A percentile compares a stretch with the other conserved stretches of the same genome.
Conservation (phyloP, 1,140 invertebrate species). For the Protaetia brevitarsis region DNA sequence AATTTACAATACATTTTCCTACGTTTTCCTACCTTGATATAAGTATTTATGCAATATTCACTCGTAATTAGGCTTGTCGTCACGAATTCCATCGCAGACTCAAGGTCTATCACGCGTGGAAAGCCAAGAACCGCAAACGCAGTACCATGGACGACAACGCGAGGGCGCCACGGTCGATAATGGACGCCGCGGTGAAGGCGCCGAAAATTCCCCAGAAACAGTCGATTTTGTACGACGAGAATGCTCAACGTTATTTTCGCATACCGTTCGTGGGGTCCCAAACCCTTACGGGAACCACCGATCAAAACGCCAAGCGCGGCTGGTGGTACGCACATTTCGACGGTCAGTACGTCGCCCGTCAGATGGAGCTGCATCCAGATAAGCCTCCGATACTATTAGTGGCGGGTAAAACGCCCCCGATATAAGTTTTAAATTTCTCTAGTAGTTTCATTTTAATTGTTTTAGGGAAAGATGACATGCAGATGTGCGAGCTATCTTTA, state of each 20-base stretch:
- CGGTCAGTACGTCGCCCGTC: slow-evolving; percentile 92
- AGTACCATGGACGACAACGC: slow-evolving; percentile 80
- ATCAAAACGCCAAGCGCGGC: slow-evolving; percentile 60
- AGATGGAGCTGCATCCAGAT: slow-evolving; percentile 95
- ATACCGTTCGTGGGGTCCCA: slow-evolving; percentile 85
- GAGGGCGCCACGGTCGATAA: slow-evolving; percentile 81
- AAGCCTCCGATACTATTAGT: slow-evolving; percentile 83
- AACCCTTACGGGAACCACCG: slow-evolving; percentile 49
- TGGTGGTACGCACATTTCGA: slow-evolving; percentile 99
- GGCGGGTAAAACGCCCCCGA: slow-evolving; percentile 72
- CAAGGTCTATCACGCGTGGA: slow-evolving; percentile 98
- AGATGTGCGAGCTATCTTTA: slow-evolving; percentile 86
- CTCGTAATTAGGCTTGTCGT: slow-evolving; percentile 72
- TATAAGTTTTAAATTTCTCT: no score
- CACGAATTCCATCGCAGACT: slow-evolving; percentile 95
- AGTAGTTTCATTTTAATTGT: slow-evolving; percentile 28
- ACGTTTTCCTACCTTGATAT: not conserved
- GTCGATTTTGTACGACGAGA: slow-evolving; percentile 53
- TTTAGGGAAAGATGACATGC: slow-evolving; percentile 81
- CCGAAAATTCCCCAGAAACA: slow-evolving; percentile 60
- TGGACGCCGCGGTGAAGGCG: slow-evolving; percentile 68
- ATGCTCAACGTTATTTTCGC: slow-evolving; percentile 84
- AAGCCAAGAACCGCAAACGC: slow-evolving; percentile 87
- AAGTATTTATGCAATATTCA: not conserved
- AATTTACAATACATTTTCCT: not conserved